Percentiles rank a stretch among this genome's conserved stretches.
Evolutionary conservation across 1,140 invertebrate species (phyloP).

Genomic region (Drosophila albomicans): DNA sequence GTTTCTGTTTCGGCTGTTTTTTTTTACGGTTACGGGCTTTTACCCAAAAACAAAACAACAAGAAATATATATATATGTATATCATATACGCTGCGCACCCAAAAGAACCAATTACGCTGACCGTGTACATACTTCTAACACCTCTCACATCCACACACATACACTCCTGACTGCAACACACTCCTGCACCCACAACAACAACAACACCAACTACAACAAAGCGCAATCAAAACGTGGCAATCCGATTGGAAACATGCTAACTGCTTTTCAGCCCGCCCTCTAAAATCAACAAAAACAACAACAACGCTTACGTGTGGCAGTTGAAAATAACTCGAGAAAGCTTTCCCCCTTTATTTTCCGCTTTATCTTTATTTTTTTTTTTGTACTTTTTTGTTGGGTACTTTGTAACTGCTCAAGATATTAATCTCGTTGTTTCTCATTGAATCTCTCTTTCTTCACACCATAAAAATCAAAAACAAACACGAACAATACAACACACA

Average conservation of each 20-base stretch:
- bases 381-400: slow-evolving; percentile 7
- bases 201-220: neutral
- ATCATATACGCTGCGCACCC: slow-evolving; percentile 1
- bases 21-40: slow-evolving; percentile 47
- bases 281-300: neutral
- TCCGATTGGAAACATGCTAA: slow-evolving; percentile 20
- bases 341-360: slow-evolving; percentile 28
- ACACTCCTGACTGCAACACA: slow-evolving; percentile 5
- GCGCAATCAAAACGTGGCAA: slow-evolving; percentile 1
- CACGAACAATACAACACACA: slow-evolving; percentile 3
- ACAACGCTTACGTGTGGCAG: slow-evolving; percentile 21
- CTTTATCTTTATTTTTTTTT: slow-evolving; percentile 8
- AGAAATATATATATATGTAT: neutral
- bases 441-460: slow-evolving; percentile 64
- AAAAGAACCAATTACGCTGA: slow-evolving; percentile 14
- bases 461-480: slow-evolving; percentile 27
- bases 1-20: slow-evolving; percentile 40
- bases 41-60: neutral
- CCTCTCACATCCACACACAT: neutral
- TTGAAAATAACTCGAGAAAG: slow-evolving; percentile 15
- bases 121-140: slow-evolving; percentile 31
- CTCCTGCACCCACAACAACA: neutral
- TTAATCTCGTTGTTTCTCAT: slow-evolving; percentile 79
- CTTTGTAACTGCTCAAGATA: slow-evolving; percentile 38
- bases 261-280: slow-evolving; percentile 14